Conservation (phyloP, 2,888 invertebrate species). For the Chydorus sphaericus region DNA sequence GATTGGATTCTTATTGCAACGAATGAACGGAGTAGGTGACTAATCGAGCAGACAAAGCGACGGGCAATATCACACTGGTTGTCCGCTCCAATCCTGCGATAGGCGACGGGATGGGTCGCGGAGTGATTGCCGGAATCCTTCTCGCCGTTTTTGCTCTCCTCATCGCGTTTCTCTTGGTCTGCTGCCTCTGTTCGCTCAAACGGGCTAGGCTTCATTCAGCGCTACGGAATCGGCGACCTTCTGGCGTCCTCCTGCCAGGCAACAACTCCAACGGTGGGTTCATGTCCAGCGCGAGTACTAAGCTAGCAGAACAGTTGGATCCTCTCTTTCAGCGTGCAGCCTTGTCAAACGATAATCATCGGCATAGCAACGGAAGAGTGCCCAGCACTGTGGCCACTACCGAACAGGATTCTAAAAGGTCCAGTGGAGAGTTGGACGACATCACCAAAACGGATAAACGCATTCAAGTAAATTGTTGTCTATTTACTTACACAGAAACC, state of each 20-base stretch:
- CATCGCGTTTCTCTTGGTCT: not conserved
- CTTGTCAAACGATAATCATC: not conserved
- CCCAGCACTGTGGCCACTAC: too few species aligned
- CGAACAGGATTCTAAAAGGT: too few species aligned
- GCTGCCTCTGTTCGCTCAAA: constrained; percentile 6
- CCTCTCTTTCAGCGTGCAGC: not conserved
- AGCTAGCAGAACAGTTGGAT: constrained; percentile 2
- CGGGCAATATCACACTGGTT: constrained; percentile 54
- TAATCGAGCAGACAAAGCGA: constrained; percentile 61
- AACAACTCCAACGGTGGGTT: not conserved
- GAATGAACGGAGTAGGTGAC: too few species aligned
- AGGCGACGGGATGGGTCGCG: constrained; percentile 1
- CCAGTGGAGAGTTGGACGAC: too few species aligned
- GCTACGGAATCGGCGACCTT: not conserved
- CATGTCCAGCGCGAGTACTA: not conserved
- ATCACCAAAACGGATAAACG: too few species aligned
- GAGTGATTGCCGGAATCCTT: constrained; percentile 5
- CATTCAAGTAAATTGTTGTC: too few species aligned
- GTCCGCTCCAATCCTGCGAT: constrained; percentile 28
- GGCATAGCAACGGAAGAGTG: not conserved
- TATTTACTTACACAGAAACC: too few species aligned
- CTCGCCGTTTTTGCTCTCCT: constrained; percentile 5
- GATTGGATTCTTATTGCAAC: too few species aligned
- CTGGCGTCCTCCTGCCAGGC: not conserved
- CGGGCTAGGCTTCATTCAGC: not conserved